Percentiles rank a stretch among this genome's conserved stretches.
Evolutionary conservation across 2,888 invertebrate genomes (phyloP).

Genomic region (Malacosoma neustria): DNA sequence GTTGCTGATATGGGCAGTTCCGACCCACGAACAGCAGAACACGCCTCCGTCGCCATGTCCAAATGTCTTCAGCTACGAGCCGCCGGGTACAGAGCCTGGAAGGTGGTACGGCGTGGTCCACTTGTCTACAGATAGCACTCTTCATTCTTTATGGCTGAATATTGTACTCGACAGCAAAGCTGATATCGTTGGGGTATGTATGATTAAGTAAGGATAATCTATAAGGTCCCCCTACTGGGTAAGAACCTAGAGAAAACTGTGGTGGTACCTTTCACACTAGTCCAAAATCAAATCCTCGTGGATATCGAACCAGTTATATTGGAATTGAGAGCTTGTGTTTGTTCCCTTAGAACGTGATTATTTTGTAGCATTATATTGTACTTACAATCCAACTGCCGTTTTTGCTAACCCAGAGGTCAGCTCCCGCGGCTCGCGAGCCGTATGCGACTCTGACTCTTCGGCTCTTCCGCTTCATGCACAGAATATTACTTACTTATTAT

Average conservation of each 20-base stretch:
- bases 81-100: conserved; percentile 55
- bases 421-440: too few relatives aligned
- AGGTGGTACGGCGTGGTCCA: conserved; percentile 75
- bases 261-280: too few relatives aligned
- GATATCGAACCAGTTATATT: too few relatives aligned
- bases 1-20: conserved; percentile 21
- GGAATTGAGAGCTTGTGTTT: too few relatives aligned
- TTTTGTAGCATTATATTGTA: too few relatives aligned
- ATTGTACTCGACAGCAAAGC: conserved; percentile 71
- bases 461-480: too few relatives aligned
- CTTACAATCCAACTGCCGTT: too few relatives aligned
- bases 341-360: too few relatives aligned
- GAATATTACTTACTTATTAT: too few relatives aligned
- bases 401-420: too few relatives aligned
- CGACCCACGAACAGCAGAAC: conserved; percentile 31
- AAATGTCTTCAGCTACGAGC: conserved; percentile 70
- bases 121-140: conserved; percentile 62
- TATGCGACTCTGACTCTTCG: too few relatives aligned
- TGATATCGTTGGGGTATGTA: conserved; percentile 72
- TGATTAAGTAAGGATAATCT: not conserved
- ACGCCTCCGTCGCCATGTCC: conserved; percentile 69
- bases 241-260: not conserved
- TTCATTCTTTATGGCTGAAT: conserved; percentile 73
- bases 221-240: not conserved
- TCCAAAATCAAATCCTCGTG: too few relatives aligned